Evolutionary conservation across 2,797 vertebrate species (phyloP), one percentile per base, ranked within the genome.

Genomic region (Paguma larvata): DNA sequence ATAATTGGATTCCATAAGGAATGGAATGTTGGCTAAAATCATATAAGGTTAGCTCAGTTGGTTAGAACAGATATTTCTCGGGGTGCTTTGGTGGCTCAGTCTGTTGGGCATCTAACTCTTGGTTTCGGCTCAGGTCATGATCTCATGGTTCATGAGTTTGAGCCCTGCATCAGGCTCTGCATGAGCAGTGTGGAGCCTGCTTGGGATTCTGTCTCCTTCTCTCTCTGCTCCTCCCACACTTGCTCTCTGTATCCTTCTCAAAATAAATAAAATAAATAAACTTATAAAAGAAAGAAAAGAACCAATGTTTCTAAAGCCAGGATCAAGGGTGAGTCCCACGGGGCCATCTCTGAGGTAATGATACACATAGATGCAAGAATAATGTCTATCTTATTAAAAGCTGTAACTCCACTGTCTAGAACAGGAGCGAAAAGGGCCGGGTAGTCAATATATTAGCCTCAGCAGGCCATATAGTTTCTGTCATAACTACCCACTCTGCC

Each of bases 221-320:
- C 19, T 23, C 19, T 56, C 56, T 56, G 56, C 56, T 21, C 56
- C 21, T 59, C 56, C 21, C 56, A 19, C 56, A 59, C 21, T 59
- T 23, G 56, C 56, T 59, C 56, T 59, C 56, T 59, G 51, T 53
- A 59, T 59, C 56, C 23, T 59, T 59, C 56, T 59, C 56, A 59
- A 59, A 23, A 59, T 59, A 59, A 9, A 59, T 59, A 3, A 23
- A 59, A 59, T 38, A 59, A 59, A 23, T 59, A 10, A 59, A 59
- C 21, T 23, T 23, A 59, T 23, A 59, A 23, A 59, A 38, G 38
- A 56, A 56, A 59, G 8, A 59, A 59, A 59, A 59, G 21, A 23
- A 59, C 44, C 91, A 27, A 86, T 93, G 44, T 93, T 82, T 94
- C 77, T 34, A 90, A 95, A 97, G 73, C 41, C 56, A 94, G 44